phyloP scores from a whole-genome alignment of 2,888 invertebrate species.

The Nemotelus nigrinus region DNA sequence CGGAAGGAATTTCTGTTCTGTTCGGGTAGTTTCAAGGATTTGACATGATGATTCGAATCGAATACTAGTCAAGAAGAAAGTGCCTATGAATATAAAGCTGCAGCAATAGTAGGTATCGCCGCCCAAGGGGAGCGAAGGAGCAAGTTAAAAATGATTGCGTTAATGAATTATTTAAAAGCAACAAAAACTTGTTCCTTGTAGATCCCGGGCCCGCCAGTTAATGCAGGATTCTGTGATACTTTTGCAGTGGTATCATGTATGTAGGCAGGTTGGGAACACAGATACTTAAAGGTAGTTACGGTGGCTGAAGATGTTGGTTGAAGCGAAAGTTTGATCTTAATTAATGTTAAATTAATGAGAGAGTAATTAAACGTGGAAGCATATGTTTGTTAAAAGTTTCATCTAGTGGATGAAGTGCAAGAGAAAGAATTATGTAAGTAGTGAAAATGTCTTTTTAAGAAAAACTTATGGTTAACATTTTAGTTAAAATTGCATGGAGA shows the following conservation, averaged over 20 bases:
- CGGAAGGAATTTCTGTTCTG: no score
- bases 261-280: not conserved
- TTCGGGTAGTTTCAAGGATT: no score
- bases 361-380: constrained; percentile 41
- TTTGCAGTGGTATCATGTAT: not conserved
- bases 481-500: no score
- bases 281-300: not conserved
- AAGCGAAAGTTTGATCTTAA: constrained; percentile 38
- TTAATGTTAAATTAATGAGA: constrained; percentile 42
- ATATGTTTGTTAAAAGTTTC: not conserved
- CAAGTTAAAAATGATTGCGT: constrained; percentile 43
- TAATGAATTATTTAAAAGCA: constrained; percentile 42
- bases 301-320: not conserved
- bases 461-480: no score
- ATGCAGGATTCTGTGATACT: no score
- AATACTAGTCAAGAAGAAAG: no score
- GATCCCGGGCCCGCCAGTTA: constrained; percentile 1
- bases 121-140: not conserved
- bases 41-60: no score
- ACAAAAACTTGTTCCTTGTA: constrained; percentile 38
- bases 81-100: no score
- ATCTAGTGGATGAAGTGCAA: no score
- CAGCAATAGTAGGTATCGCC: no score
- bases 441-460: no score
- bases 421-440: no score